Evolutionary conservation across 2,113 vertebrate genomes (phyloP), one percentile per base, ranked within the genome.

Genomic region (Cichladusa arquata): DNA sequence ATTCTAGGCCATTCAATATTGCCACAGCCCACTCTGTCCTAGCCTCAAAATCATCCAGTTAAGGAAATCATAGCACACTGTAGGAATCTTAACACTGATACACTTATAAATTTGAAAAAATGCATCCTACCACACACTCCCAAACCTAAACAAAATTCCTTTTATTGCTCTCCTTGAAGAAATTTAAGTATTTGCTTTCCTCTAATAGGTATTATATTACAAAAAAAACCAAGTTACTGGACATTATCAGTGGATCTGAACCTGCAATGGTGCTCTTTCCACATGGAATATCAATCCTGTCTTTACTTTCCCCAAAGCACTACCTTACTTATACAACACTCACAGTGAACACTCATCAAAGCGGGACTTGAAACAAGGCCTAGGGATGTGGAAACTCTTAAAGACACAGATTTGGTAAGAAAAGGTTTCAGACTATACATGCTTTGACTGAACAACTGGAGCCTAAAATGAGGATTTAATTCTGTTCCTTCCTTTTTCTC

Each of bases 111-210:
- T 15, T 31, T 25, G 15, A 48, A 57, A 84, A 77, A 77, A 54
- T 1, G 4, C 6, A 66, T 36, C 14, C 14, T 4, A 34, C 5
- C n/a, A 47, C 25, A 48, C 8, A 28, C 2, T 11, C 10, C 19
- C n/a, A 81, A 88, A 56, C 0, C 18, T 73, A 89, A 51, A 2
- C 15, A 50, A 61, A 84, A 50, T 19, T 67, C 15, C 8, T 73
- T 83, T 77, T 61, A 44, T 40, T 14, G 8, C 18, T 47, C 64
- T 54, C 29, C 22, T 65, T 60, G 38, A 16, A 83, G 62, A 62
- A 79, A 74, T 31, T 8, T 36, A 81, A 71, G 26, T 50, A 23
- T 6, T 44, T 4, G 3, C 36, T 56, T 48, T 56, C 14, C 48
- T 90, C 50, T 34, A 8, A 38, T 11, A 48, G 42, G 33, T 81